Evolutionary conservation across 2,113 vertebrate species (phyloP).

Genomic region (Chitala chitala): DNA sequence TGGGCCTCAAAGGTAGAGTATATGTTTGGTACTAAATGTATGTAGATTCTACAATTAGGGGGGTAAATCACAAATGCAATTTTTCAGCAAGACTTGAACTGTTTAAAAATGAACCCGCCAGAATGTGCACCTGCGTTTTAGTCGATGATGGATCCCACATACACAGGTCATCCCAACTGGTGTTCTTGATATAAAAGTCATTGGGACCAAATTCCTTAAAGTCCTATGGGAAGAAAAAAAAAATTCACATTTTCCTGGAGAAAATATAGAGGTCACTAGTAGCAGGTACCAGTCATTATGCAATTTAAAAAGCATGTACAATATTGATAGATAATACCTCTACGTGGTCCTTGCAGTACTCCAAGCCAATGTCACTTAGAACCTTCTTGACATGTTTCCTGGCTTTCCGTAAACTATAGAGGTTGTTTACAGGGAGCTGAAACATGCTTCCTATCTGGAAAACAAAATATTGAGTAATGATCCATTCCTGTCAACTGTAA

Average conservation of each 20-base stretch:
- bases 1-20: no score
- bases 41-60: no score
- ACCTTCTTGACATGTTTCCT: conserved; percentile 95
- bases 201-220: conserved; percentile 93
- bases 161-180: conserved; percentile 85
- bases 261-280: no score
- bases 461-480: conserved; percentile 38
- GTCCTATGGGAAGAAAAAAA: conserved; percentile 60
- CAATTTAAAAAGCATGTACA: no score
- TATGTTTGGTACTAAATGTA: no score
- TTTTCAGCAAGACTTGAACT: no score
- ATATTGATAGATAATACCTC: conserved; percentile 77
- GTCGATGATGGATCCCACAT: conserved; percentile 89
- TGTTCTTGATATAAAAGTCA: conserved; percentile 88
- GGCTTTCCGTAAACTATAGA: conserved; percentile 93
- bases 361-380: conserved; percentile 93
- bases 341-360: conserved; percentile 91
- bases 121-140: conserved; percentile 80
- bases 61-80: no score
- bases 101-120: conserved; percentile 1
- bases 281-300: no score
- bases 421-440: conserved; percentile 98
- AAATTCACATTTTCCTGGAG: not conserved
- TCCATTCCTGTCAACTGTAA: not conserved
- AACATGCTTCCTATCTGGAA: conserved; percentile 83